Conservation (phyloP, 2,888 invertebrate genomes). For the Coelopa pilipes region DNA sequence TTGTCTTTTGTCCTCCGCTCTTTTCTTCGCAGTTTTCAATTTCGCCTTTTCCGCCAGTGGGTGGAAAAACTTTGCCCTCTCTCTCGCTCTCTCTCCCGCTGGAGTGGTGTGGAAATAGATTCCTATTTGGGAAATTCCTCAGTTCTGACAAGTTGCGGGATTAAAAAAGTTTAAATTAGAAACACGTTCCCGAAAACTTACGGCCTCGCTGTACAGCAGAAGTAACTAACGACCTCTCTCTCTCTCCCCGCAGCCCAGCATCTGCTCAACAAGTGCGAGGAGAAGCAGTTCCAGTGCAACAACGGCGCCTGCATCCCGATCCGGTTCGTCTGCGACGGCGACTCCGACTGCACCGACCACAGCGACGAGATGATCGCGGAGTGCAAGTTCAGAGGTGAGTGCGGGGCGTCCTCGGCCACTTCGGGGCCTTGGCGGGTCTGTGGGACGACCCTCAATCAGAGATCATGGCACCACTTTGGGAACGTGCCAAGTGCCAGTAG, state of each 20-base stretch:
- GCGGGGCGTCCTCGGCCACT: no score
- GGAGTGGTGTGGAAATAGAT: conserved; percentile 7
- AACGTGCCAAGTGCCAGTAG: no score
- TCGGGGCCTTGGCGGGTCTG: no score
- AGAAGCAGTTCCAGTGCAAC: conserved; percentile 79
- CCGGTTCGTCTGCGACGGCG: conserved; percentile 82
- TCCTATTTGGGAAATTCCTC: conserved; percentile 7
- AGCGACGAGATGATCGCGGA: conserved; percentile 81
- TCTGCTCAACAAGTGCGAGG: conserved; percentile 56
- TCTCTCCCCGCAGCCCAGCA: conserved; percentile 54
- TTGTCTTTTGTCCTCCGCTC: background rate
- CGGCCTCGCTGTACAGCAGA: background rate
- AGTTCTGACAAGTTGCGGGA: conserved; percentile 24
- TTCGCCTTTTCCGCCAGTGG: background rate
- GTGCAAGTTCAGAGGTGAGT: conserved; percentile 74
- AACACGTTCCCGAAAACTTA: conserved; percentile 1
- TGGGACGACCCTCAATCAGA: no score
- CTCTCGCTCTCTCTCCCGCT: background rate
- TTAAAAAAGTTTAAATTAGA: conserved; percentile 27
- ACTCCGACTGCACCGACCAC: conserved; percentile 82
- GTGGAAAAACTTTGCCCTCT: background rate
- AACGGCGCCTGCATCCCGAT: conserved; percentile 81
- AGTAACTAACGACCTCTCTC: background rate
- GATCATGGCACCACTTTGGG: no score
- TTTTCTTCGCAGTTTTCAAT: background rate